phyloP scores from a whole-genome alignment of 1,140 invertebrate genomes.

The Triops longicaudatus region DNA sequence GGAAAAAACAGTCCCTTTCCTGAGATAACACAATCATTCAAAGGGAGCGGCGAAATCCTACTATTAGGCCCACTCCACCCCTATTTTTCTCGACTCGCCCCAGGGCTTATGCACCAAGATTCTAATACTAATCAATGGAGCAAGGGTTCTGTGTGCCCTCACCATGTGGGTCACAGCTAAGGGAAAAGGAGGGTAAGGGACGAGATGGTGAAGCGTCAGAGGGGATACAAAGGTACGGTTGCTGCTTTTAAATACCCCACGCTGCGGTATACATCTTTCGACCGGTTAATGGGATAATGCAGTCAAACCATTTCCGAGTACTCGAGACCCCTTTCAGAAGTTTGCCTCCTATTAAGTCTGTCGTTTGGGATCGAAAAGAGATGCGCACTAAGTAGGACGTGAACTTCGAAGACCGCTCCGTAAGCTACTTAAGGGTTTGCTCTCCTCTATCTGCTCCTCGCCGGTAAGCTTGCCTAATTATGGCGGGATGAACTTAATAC shows the following conservation, averaged over 20 bases:
- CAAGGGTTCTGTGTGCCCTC: not conserved
- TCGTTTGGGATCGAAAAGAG: not conserved
- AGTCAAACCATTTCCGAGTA: slow-evolving; percentile 28
- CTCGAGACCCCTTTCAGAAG: slow-evolving; percentile 35
- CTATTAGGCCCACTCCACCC: too few species aligned
- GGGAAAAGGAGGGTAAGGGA: too few species aligned
- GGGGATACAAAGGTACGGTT: slow-evolving; percentile 12
- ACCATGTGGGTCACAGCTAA: too few species aligned
- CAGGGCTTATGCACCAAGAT: not conserved
- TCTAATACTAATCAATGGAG: not conserved
- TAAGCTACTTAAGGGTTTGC: not conserved
- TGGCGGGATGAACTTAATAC: not conserved
- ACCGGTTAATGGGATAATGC: not conserved
- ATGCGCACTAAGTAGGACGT: not conserved
- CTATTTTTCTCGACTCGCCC: too few species aligned
- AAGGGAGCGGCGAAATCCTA: slow-evolving; percentile 29
- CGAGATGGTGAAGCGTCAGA: not conserved
- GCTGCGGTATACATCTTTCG: not conserved
- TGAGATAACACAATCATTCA: slow-evolving; percentile 35
- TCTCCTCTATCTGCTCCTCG: not conserved
- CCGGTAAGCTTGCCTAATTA: not conserved
- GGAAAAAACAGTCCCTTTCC: slow-evolving; percentile 30
- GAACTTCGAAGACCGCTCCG: not conserved
- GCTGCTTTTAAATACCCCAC: too few species aligned
- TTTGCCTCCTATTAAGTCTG: not conserved